Evolutionary conservation across 2,797 vertebrate species (phyloP).

Genomic region (Lacerta agilis): DNA sequence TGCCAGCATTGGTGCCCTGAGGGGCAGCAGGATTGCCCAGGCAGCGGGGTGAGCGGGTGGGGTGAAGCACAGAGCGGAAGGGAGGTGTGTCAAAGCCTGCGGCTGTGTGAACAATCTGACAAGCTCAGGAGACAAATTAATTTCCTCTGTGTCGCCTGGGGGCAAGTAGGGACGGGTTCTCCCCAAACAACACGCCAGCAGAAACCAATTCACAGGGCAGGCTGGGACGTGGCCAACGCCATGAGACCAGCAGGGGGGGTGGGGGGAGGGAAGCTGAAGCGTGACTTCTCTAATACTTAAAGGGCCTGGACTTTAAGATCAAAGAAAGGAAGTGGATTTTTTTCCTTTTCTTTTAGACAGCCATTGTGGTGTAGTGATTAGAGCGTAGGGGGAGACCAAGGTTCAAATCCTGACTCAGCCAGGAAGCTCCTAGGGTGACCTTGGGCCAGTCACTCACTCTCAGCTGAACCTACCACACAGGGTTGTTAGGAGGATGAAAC

Average conservation of each 20-base stretch:
- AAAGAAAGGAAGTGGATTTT: too few species aligned
- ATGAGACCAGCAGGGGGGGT: constrained; percentile 41
- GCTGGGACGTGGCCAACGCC: constrained; percentile 21
- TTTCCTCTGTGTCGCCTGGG: constrained; percentile 75
- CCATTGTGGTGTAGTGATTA: too few species aligned
- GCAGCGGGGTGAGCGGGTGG: constrained; percentile 4
- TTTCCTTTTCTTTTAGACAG: too few species aligned
- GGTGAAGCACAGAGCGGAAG: constrained; percentile 40
- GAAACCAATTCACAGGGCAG: constrained; percentile 52
- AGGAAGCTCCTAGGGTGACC: too few species aligned
- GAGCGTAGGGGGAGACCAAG: too few species aligned
- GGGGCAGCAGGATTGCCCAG: constrained; percentile 39
- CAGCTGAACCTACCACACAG: too few species aligned
- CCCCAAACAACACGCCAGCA: constrained; percentile 50
- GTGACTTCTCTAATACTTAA: neutral
- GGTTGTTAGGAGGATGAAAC: too few species aligned
- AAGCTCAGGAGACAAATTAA: constrained; percentile 76
- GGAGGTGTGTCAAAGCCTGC: constrained; percentile 39
- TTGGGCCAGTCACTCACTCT: too few species aligned
- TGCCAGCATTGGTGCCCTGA: constrained; percentile 12
- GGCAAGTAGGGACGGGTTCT: constrained; percentile 66
- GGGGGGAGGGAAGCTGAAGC: too few species aligned
- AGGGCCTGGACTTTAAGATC: neutral
- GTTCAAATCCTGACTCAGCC: too few species aligned
- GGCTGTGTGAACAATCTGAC: constrained; percentile 74